Percentiles rank a stretch among this genome's conserved stretches.
phyloP scores from a whole-genome alignment of 92 coral and sea anemone species.

The Micromussa lordhowensis region DNA sequence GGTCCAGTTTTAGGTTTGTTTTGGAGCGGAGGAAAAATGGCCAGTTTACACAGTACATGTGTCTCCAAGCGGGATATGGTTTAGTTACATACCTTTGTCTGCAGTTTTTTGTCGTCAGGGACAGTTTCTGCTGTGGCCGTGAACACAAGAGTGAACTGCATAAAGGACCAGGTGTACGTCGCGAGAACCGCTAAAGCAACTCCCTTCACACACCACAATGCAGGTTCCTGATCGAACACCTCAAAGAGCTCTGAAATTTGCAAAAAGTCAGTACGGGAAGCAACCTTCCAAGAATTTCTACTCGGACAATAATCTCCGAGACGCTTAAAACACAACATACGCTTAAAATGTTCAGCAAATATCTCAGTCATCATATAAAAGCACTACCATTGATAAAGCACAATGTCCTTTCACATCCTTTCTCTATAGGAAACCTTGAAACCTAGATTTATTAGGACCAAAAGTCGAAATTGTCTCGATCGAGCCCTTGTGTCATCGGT shows the following conservation, averaged over 20 bases:
- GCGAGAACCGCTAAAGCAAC: conserved; percentile 87
- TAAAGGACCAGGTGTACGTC: conserved; percentile 95
- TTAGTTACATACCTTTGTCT: conserved; percentile 31
- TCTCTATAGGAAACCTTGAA: too few species aligned
- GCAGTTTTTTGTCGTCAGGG: conserved; percentile 71
- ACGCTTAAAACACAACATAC: too few species aligned
- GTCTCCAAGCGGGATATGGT: too few species aligned
- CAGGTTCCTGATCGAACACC: conserved; percentile 84
- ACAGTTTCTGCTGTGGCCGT: conserved; percentile 97
- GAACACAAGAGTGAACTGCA: conserved; percentile 92
- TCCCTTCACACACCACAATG: conserved; percentile 77
- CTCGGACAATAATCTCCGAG: neutral
- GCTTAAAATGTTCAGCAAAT: too few species aligned
- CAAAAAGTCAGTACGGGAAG: neutral
- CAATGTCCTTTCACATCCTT: too few species aligned
- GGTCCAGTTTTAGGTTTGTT: neutral
- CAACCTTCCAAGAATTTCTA: neutral
- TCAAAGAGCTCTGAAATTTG: conserved; percentile 85
- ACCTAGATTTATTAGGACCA: too few species aligned
- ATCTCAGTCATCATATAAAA: too few species aligned
- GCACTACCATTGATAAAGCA: too few species aligned
- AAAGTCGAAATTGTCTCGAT: too few species aligned
- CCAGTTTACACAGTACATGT: too few species aligned
- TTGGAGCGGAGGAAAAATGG: too few species aligned
- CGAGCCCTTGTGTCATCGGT: too few species aligned